Conservation (phyloP, 2,797 vertebrate species). For the Acanthiza pusilla region DNA sequence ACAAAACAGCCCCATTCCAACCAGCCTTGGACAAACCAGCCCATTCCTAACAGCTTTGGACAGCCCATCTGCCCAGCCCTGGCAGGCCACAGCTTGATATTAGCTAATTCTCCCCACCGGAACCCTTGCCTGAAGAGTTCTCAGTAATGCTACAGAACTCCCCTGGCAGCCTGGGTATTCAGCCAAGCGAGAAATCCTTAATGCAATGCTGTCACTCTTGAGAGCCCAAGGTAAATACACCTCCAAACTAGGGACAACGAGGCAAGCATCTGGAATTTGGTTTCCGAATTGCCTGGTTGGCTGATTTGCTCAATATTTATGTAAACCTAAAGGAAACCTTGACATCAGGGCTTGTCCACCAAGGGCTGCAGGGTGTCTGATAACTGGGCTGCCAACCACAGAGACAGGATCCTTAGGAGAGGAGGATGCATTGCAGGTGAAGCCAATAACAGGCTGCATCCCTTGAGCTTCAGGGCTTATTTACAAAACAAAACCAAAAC, state of each 20-base stretch:
- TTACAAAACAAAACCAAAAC: background rate
- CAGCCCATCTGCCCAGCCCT: background rate
- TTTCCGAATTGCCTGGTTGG: background rate
- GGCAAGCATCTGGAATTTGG: background rate
- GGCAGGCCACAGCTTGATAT: background rate
- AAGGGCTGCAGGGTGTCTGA: background rate
- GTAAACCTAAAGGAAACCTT: background rate
- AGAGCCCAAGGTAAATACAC: background rate
- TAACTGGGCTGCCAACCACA: background rate
- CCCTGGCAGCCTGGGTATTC: background rate
- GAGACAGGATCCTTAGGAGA: background rate
- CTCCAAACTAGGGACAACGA: background rate
- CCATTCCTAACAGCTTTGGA: background rate
- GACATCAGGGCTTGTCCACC: background rate
- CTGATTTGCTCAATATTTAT: background rate
- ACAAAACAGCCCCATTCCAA: no score
- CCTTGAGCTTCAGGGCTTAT: background rate
- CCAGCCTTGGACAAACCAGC: no score
- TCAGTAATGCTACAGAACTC: background rate
- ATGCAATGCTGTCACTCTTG: background rate
- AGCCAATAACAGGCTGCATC: background rate
- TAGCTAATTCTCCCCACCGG: background rate
- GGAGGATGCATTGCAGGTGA: background rate
- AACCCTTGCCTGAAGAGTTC: background rate
- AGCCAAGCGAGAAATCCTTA: background rate